Evolutionary conservation across 2,888 invertebrate genomes (phyloP).

Genomic region (Troides aeacus): DNA sequence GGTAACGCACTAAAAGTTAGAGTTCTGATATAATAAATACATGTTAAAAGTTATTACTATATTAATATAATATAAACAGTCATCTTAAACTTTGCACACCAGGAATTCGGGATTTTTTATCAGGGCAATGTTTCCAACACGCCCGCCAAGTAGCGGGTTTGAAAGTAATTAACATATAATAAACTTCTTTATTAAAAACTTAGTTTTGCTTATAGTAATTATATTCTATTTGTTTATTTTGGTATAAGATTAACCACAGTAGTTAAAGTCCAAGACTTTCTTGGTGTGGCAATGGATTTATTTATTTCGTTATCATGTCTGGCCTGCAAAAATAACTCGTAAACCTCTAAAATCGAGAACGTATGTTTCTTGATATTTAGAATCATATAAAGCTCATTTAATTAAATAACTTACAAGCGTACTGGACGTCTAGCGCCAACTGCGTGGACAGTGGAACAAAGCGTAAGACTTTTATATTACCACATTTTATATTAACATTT

Average conservation of each 20-base stretch:
- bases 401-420: slow-evolving; percentile 59
- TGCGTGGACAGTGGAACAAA: slow-evolving; percentile 74
- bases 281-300: no score
- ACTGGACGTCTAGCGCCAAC: slow-evolving; percentile 71
- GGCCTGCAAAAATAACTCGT: not conserved
- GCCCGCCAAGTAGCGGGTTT: no score
- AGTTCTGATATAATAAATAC: no score
- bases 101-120: no score
- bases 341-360: not conserved
- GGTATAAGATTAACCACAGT: no score
- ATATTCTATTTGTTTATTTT: not conserved
- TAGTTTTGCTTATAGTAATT: not conserved
- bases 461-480: slow-evolving; percentile 53
- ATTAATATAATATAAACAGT: no score
- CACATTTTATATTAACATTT: not conserved
- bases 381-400: not conserved
- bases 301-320: not conserved
- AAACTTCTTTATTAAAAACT: no score
- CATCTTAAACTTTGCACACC: no score
- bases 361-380: not conserved
- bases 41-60: no score
- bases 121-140: no score
- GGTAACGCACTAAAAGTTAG: slow-evolving; percentile 59
- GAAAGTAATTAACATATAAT: no score
- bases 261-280: no score